phyloP scores from a whole-genome alignment of 2,113 vertebrate species.

The Mastomys coucha region DNA sequence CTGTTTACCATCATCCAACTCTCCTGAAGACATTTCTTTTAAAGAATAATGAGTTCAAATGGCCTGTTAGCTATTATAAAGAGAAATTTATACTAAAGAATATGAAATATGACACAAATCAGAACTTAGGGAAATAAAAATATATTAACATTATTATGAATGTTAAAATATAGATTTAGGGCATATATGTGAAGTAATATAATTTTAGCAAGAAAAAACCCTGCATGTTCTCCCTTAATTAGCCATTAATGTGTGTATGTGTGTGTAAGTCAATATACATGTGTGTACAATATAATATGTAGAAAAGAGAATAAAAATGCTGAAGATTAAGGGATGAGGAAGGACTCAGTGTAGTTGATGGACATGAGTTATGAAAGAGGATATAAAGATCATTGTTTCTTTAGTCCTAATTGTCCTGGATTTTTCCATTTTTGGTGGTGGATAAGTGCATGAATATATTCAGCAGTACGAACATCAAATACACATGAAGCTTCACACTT shows the following conservation, averaged over 20 bases:
- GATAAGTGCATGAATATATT: not conserved
- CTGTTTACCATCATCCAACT: not conserved
- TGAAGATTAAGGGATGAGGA: not conserved
- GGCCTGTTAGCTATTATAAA: not conserved
- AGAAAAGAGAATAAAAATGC: not conserved
- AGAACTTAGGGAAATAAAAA: not conserved
- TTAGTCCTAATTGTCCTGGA: not conserved
- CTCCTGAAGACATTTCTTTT: slow-evolving; percentile 39
- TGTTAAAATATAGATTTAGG: not conserved
- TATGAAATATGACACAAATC: not conserved
- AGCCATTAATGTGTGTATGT: not conserved
- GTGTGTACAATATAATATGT: not conserved
- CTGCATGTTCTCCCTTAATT: not conserved
- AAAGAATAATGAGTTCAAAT: not conserved
- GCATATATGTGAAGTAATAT: not conserved
- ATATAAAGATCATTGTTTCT: not conserved
- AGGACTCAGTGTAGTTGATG: not conserved
- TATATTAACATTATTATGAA: not conserved
- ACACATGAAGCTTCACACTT: not conserved
- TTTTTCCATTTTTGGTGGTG: not conserved
- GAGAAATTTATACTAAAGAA: not conserved
- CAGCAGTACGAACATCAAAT: not conserved
- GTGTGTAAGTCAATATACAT: not conserved
- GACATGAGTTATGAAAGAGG: not conserved
- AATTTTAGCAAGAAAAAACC: not conserved